Evolutionary conservation across 2,113 vertebrate species (phyloP).

Genomic region (Dasyprocta punctata): DNA sequence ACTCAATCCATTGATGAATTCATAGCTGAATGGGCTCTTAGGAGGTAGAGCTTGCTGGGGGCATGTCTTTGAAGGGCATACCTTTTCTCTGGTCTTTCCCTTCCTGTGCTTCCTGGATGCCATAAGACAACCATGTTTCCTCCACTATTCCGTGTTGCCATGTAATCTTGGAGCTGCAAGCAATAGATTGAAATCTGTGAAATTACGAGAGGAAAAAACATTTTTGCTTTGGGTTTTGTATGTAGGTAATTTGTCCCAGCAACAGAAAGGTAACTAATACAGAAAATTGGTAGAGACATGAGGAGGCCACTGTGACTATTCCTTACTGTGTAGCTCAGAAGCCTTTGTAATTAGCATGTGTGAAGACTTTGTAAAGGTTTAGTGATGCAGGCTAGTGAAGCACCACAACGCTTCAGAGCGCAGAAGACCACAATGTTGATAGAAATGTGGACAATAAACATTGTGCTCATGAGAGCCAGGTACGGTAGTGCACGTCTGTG

Average conservation of each 20-base stretch:
- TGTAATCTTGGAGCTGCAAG: background rate
- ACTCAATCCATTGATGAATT: background rate
- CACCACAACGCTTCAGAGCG: background rate
- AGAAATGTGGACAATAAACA: background rate
- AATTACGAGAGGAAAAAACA: background rate
- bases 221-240: background rate
- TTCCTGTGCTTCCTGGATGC: background rate
- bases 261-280: background rate
- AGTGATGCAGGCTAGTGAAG: background rate
- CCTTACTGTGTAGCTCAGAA: background rate
- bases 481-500: background rate
- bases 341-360: background rate
- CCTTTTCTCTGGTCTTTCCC: background rate
- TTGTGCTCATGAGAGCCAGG: background rate
- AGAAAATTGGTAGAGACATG: background rate
- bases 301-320: background rate
- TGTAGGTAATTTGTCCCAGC: background rate
- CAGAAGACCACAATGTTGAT: background rate
- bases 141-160: background rate
- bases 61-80: background rate
- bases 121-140: background rate
- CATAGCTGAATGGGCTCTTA: background rate
- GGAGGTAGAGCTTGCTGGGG: background rate
- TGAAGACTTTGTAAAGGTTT: background rate
- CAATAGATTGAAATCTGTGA: background rate